Evolutionary conservation across 2,888 invertebrate species (phyloP), one percentile per base, ranked within the genome.

Genomic region (Synergus laeviventris): DNA sequence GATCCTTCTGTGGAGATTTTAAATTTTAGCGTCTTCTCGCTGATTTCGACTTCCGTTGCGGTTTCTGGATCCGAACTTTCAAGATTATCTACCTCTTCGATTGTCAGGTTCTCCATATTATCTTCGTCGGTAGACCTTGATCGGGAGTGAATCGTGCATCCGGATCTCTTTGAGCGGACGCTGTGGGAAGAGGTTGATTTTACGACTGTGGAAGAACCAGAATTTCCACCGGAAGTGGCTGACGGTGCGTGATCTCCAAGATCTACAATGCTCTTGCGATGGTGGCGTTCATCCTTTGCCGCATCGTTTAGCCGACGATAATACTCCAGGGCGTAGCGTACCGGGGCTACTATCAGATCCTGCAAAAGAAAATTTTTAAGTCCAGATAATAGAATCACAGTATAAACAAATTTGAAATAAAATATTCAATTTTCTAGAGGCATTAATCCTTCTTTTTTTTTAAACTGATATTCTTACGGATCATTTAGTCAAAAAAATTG

Each of bases 1-100:
- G 92, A 92, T 76, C 94, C 93, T 87, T 95, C 95, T 0, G 95
- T 95, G 49, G 95, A 94, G 82, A 95, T 95, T 89, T 95, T 95
- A 88, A 95, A 95, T 87, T 95, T 95, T 56, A 95, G 92, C 1
- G 95, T 93, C 87, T 94, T 94, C 88, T 95, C 95, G 79, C 95
- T 95, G 80, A 95, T 94, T 89, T 95, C 95, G 62, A 94, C 95
- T 89, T 95, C 95, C 38, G 94, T 95, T 66, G 94, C 95, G 0
- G 94, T 94, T 86, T 94, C 95, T 5, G 94, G 93, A 82, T 93
- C 93, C 14, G 93, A 94, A 89, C 91, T 86, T 87, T 91, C 86
- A 88, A 91, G 76, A 85, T 91, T 84, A 74, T 93, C 92, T 5
- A 92, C 92, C 36, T 94, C 94, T 76, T 92, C 92, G 74, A 87